Evolutionary conservation across 1,140 invertebrate genomes (phyloP).

Genomic region (Araneus ventricosus): DNA sequence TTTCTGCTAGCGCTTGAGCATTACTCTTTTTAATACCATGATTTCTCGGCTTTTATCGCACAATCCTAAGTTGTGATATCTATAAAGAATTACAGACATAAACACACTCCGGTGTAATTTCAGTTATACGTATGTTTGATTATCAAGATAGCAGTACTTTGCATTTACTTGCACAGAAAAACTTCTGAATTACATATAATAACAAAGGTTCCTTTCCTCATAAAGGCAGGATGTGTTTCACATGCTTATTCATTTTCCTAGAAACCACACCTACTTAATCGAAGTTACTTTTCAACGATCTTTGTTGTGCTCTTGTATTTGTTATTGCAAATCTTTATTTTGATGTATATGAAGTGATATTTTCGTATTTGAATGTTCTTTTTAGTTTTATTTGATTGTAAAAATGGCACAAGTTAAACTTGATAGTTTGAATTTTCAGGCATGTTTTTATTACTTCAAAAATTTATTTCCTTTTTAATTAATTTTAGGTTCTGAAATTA

Average conservation of each 20-base stretch:
- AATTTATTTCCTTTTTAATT: constrained; percentile 3
- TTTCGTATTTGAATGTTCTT: background rate
- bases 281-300: constrained; percentile 3
- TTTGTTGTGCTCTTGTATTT: constrained; percentile 8
- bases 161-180: background rate
- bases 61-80: background rate
- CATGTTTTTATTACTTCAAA: constrained; percentile 1
- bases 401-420: background rate
- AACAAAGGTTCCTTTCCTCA: background rate
- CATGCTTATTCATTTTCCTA: constrained; percentile 28
- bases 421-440: background rate
- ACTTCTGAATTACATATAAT: background rate
- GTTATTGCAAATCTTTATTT: background rate
- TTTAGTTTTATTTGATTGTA: background rate
- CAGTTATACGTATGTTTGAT: background rate
- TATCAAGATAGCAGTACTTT: background rate
- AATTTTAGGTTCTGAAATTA: constrained; percentile 70
- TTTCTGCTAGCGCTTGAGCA: background rate
- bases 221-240: constrained; percentile 1
- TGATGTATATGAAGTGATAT: background rate
- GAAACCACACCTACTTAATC: constrained; percentile 69
- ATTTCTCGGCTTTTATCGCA: background rate
- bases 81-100: background rate
- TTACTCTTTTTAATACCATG: background rate
- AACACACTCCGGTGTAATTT: background rate